Percentiles rank a stretch among this genome's conserved stretches.
These are phyloP conservation scores for Ichneumoninae sp. DNA, from an alignment of 2,888 invertebrate genomes.

Conservation along the genomic window DNA sequence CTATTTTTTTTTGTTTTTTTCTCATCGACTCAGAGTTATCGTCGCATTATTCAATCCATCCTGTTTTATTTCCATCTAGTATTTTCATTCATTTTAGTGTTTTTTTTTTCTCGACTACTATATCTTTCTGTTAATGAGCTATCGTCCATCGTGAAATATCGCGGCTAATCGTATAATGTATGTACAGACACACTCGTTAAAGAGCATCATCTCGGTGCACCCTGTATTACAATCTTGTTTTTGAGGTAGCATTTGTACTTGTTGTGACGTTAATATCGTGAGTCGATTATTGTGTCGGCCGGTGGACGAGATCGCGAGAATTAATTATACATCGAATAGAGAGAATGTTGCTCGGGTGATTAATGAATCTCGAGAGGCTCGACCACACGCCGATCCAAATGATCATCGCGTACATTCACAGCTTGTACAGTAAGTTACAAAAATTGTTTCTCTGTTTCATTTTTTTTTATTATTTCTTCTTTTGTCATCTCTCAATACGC, in stretches of 20 bases:
- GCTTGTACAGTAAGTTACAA: slow-evolving; percentile 77
- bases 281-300: slow-evolving; percentile 70
- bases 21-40: slow-evolving; percentile 65
- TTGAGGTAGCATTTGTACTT: slow-evolving; percentile 84
- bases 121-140: slow-evolving; percentile 59
- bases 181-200: slow-evolving; percentile 74
- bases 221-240: slow-evolving; percentile 81
- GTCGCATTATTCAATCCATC: slow-evolving; percentile 62
- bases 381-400: slow-evolving; percentile 63
- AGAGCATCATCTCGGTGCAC: slow-evolving; percentile 78
- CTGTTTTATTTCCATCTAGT: slow-evolving; percentile 62
- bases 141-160: slow-evolving; percentile 72
- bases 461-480: slow-evolving; percentile 16
- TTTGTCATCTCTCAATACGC: slow-evolving; percentile 61
- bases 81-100: slow-evolving; percentile 39
- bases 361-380: slow-evolving; percentile 45
- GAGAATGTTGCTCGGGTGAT: neutral
- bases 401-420: slow-evolving; percentile 65
- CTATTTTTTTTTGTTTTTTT: slow-evolving; percentile 37
- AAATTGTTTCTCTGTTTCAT: slow-evolving; percentile 67
- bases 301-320: slow-evolving; percentile 53
- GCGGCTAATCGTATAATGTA: slow-evolving; percentile 71
- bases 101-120: slow-evolving; percentile 33
- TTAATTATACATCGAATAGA: slow-evolving; percentile 28
- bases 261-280: slow-evolving; percentile 79